Evolutionary conservation across 1,140 invertebrate species (phyloP).

Genomic region (Drosophila sulfurigaster): DNA sequence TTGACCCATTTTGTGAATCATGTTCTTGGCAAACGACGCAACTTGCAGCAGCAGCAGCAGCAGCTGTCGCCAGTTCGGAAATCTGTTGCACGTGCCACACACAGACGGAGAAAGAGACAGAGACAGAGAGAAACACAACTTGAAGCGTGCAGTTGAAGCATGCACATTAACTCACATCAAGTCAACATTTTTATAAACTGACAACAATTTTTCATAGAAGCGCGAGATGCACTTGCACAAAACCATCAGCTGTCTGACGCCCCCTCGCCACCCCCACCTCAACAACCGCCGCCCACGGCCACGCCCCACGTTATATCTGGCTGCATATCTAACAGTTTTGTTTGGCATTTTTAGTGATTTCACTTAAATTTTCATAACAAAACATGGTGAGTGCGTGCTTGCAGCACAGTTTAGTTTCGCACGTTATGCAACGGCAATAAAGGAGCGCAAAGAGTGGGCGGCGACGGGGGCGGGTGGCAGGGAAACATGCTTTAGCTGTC

Average conservation of each 20-base stretch:
- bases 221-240: neutral
- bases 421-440: slow-evolving; percentile 9
- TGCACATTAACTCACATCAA: slow-evolving; percentile 62
- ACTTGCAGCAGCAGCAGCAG: slow-evolving; percentile 9
- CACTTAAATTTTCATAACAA: slow-evolving; percentile 84
- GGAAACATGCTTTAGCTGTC: slow-evolving; percentile 67
- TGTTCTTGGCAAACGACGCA: neutral
- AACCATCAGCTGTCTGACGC: slow-evolving; percentile 44
- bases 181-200: slow-evolving; percentile 76
- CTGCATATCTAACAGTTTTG: slow-evolving; percentile 75
- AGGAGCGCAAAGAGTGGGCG: neutral
- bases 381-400: slow-evolving; percentile 78
- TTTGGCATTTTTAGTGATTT: slow-evolving; percentile 82
- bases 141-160: slow-evolving; percentile 56
- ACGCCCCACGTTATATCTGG: slow-evolving; percentile 39
- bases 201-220: slow-evolving; percentile 75
- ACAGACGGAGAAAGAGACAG: neutral
- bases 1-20: slow-evolving; percentile 59
- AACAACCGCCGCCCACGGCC: neutral
- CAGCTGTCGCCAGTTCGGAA: slow-evolving; percentile 44
- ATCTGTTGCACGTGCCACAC: slow-evolving; percentile 62
- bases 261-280: neutral
- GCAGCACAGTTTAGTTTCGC: slow-evolving; percentile 62
- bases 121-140: neutral
- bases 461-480: neutral